Percentiles rank a stretch among this genome's conserved stretches.
Conservation (phyloP, 2,797 vertebrate genomes). For the Pelodytes ibericus region DNA sequence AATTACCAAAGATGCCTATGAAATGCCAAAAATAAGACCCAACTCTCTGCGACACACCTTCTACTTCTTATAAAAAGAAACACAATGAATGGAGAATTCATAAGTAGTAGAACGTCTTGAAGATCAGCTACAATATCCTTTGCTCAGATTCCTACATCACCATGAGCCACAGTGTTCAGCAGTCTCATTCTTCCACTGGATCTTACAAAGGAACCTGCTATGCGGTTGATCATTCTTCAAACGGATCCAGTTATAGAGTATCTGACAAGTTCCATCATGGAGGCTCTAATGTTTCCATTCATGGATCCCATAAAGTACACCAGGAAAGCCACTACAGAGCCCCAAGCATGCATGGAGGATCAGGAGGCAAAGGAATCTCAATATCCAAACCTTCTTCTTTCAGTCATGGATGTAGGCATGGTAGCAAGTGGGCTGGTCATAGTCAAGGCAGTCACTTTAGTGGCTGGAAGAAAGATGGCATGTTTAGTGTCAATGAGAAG, state of each 20-base stretch:
- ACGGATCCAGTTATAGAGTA: neutral
- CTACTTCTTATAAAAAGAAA: conserved; percentile 18
- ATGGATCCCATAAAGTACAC: conserved; percentile 23
- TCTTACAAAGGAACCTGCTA: conserved; percentile 23
- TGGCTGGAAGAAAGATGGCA: conserved; percentile 63
- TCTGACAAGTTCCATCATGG: neutral
- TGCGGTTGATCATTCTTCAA: conserved; percentile 5
- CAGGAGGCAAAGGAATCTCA: conserved; percentile 63
- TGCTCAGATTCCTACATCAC: neutral
- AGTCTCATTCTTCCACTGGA: conserved; percentile 25
- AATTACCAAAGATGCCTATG: neutral
- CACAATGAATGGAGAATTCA: neutral
- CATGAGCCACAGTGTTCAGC: conserved; percentile 23
- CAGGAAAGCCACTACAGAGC: conserved; percentile 60
- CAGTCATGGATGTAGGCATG: conserved; percentile 6
- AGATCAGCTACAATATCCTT: neutral
- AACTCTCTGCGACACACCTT: neutral
- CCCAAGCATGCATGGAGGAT: conserved; percentile 68
- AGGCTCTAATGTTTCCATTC: neutral
- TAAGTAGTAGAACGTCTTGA: neutral
- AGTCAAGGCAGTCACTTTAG: conserved; percentile 40
- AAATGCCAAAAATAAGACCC: neutral
- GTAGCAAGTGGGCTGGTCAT: conserved; percentile 44
- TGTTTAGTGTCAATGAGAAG: conserved; percentile 76
- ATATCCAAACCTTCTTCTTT: conserved; percentile 61